Conservation (phyloP, 2,797 vertebrate genomes). For the Siniperca obscura region DNA sequence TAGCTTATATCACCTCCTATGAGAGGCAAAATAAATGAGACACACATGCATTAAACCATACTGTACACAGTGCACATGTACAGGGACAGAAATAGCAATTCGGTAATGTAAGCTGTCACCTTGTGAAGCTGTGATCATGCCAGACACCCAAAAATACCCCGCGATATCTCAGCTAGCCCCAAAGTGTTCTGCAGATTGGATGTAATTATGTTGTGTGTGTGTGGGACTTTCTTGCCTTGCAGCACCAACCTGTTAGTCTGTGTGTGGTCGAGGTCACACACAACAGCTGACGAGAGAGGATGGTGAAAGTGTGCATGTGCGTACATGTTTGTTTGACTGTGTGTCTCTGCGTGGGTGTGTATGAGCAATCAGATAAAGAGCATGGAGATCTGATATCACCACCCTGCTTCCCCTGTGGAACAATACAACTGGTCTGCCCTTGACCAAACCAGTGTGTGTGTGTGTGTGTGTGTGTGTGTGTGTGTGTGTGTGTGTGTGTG, state of each 20-base stretch:
- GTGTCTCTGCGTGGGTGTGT: conserved; percentile 10
- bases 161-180: conserved; percentile 20
- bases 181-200: conserved; percentile 43
- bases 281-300: conserved; percentile 64
- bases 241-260: conserved; percentile 57
- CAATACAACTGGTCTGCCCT: conserved; percentile 63
- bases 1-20: conserved; percentile 15
- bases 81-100: conserved; percentile 34
- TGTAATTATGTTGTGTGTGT: conserved; percentile 50
- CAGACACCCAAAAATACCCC: conserved; percentile 46
- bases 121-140: conserved; percentile 39
- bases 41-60: background rate
- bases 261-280: conserved; percentile 70
- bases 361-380: conserved; percentile 73
- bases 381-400: conserved; percentile 60
- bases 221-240: conserved; percentile 58
- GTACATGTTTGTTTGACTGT: conserved; percentile 40
- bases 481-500: conserved; percentile 6
- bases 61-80: background rate
- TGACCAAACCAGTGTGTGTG: conserved; percentile 63
- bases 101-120: conserved; percentile 45
- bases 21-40: conserved; percentile 41
- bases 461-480: conserved; percentile 6
- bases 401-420: conserved; percentile 68
- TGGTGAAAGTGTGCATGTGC: conserved; percentile 52